Evolutionary conservation across 2,888 invertebrate species (phyloP), one percentile per base, ranked within the genome.

Genomic region (Steromphala cineraria): DNA sequence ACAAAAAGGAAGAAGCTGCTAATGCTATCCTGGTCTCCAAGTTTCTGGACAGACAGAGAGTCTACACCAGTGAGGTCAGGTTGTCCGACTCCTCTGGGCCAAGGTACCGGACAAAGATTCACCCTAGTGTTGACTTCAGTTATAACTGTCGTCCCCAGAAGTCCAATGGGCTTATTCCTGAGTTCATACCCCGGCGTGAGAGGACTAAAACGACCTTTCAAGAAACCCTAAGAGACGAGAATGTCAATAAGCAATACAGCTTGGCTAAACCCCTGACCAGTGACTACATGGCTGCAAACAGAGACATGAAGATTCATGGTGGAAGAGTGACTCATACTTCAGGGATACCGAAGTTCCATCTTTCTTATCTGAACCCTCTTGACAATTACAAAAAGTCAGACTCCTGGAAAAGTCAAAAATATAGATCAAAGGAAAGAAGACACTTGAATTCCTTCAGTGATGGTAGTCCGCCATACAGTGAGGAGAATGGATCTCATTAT

Each of bases 161-260:
- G 19, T 81, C 87, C 21, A 86, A 87, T 7, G 88, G 86, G 80
- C 78, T 89, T 5, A 88, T 90, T 53, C 89, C 89, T 13, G 89
- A 89, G 21, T 90, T 90, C 82, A 89, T 88, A n/a, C 86, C 90
- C 0, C 78, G 89, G 15, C 86, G 85, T 17, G 89, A 89, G 36
- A 81, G 90, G 15, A 87, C 87, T 10, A 90, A 88, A 81, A 85
- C 90, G 19, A 88, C 89, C 2, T 53, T 88, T 8, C 80, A 82
- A 15, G 87, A 88, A 62, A 87, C 88, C 52, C 81, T 83, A 24
- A 80, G 83, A 1, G 86, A 82, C 13, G 87, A 86, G 7, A 85
- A 83, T 80, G 56, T 80, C 10, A 86, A 78, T 46, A 84, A 82
- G 74, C 17, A 81, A 0, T 83, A 83, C 36, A 87, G 86, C 52